Percentiles rank a stretch among this genome's conserved stretches.
These are phyloP conservation scores for Drosophila cognata DNA, from an alignment of 2,888 invertebrate species.

Conservation along the genomic window DNA sequence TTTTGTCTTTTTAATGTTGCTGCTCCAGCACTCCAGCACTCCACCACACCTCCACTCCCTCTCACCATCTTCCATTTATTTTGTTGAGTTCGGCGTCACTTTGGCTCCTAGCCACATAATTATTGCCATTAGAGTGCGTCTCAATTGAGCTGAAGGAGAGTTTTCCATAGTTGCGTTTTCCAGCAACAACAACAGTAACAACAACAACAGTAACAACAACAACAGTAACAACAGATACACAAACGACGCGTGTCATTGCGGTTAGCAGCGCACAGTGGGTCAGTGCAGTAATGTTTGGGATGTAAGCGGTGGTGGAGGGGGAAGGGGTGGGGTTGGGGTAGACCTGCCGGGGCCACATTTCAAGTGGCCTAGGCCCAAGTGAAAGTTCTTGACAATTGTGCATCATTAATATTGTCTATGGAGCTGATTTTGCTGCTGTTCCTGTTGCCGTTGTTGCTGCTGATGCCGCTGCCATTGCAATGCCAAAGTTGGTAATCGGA, in stretches of 20 bases:
- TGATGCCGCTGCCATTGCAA: slow-evolving; percentile 42
- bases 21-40: background rate
- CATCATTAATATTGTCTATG: slow-evolving; percentile 77
- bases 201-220: background rate
- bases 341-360: slow-evolving; percentile 63
- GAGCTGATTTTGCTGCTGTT: slow-evolving; percentile 41
- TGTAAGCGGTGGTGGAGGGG: background rate
- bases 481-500: slow-evolving; percentile 59
- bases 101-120: slow-evolving; percentile 69
- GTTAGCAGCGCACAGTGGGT: slow-evolving; percentile 64
- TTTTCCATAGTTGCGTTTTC: slow-evolving; percentile 37
- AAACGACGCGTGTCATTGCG: slow-evolving; percentile 77
- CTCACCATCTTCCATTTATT: slow-evolving; percentile 15
- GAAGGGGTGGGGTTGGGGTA: background rate
- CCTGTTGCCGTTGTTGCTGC: slow-evolving; percentile 15
- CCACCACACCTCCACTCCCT: background rate
- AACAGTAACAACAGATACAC: slow-evolving; percentile 34
- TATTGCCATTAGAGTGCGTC: slow-evolving; percentile 80
- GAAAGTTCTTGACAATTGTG: slow-evolving; percentile 79
- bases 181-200: slow-evolving; percentile 1
- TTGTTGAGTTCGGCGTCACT: slow-evolving; percentile 38
- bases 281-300: slow-evolving; percentile 30
- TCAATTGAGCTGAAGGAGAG: slow-evolving; percentile 67
- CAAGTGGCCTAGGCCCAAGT: slow-evolving; percentile 75
- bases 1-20: slow-evolving; percentile 75